Evolutionary conservation across 2,888 invertebrate species (phyloP), one percentile per base, ranked within the genome.

Genomic region (Nomada goodeniana): DNA sequence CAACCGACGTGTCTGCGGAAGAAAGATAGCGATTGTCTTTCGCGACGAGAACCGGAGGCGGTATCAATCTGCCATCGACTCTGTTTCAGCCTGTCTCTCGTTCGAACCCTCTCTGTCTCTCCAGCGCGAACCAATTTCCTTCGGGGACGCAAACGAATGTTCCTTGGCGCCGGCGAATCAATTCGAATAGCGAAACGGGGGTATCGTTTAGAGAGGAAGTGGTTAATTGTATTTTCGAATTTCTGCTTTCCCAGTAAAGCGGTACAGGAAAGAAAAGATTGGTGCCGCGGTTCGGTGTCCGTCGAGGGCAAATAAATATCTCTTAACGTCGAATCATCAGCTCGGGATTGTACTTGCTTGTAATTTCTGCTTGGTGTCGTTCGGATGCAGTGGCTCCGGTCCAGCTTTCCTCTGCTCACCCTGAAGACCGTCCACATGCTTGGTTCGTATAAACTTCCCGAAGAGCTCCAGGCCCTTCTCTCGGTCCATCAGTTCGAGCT

Each of bases 361-460:
- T 88, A 98, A 94, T 93, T 96, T 96, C 90, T 96, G 95, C 93
- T 97, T 97, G 89, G 93, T 91, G 55, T 93, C 96, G 95, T 89
- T 94, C 95, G 84, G 94, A 93, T 73, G 93, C 87, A 73, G 93
- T 84, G 76, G 94, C 86, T 85, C 95, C 92, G 92, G 91, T 93
- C 94, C 90, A 76, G 90, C 83, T 84, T 91, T 90, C 42, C 86
- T 81, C 76, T 91, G 92, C 63, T 94, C 94, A 74, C 95, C 96
- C 90, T 96, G 96, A 80, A 97, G 95, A n/a, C 94, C 93, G 15
- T 96, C 96, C n/a, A 96, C 95, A 93, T 98, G 97, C 93, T 97
- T 97, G 84, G 98, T 98, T 82, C 98, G 96, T 92, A 98, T 97
- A 85, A 98, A 95, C 94, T 97, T 98, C 76, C 97, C 96, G 94